A percentile compares a stretch with the other conserved stretches of the same genome.
Conservation (phyloP, 2,888 invertebrate genomes). For the Lasioglossum pauxillum region DNA sequence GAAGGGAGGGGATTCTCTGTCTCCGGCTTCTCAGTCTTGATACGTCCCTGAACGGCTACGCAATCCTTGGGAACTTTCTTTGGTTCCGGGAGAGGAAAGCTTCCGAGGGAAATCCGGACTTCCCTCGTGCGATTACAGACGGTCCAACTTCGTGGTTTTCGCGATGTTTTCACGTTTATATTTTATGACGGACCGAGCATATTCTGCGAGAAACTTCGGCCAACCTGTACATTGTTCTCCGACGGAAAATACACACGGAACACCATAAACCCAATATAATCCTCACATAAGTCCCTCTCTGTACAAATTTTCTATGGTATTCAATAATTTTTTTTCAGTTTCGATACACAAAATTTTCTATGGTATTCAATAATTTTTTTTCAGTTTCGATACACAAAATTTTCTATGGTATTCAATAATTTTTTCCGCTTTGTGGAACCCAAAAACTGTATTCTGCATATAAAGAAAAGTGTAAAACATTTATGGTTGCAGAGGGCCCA, state of each 20-base stretch:
- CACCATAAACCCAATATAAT: neutral
- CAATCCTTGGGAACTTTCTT: conserved; percentile 56
- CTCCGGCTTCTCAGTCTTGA: conserved; percentile 45
- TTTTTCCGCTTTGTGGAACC: no score
- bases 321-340: no score
- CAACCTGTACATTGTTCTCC: neutral
- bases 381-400: no score
- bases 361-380: no score
- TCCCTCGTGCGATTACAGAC: conserved; percentile 22
- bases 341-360: neutral
- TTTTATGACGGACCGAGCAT: conserved; percentile 9
- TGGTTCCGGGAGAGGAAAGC: conserved; percentile 59
- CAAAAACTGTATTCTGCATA: neutral
- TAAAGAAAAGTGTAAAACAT: neutral
- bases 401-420: neutral
- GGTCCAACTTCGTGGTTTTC: conserved; percentile 26
- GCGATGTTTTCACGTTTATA: conserved; percentile 29
- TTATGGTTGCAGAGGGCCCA: neutral
- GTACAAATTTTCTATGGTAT: neutral
- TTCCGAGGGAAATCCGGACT: conserved; percentile 68
- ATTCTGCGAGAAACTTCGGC: neutral
- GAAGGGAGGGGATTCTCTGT: conserved; percentile 47
- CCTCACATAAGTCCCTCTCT: neutral
- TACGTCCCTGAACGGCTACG: conserved; percentile 60
- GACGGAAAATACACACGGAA: neutral